phyloP scores from a whole-genome alignment of 2,797 vertebrate species.

The Sandelia bainsii region DNA sequence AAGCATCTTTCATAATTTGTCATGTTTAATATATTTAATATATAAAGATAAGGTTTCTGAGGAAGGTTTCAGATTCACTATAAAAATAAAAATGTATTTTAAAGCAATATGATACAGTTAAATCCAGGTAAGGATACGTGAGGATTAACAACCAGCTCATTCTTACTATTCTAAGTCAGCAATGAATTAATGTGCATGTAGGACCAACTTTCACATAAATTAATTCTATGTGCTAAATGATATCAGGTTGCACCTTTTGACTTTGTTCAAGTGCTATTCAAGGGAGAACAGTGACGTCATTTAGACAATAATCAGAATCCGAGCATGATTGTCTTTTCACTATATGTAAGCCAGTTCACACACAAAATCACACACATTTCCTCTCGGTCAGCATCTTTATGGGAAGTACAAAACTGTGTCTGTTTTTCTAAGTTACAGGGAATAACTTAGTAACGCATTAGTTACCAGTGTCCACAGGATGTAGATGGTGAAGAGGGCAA shows the following conservation, averaged over 20 bases:
- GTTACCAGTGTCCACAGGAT: slow-evolving; percentile 94
- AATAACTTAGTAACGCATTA: neutral
- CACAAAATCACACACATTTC: neutral
- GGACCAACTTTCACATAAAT: slow-evolving; percentile 16
- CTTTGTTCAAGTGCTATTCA: slow-evolving; percentile 14
- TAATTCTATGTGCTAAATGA: neutral
- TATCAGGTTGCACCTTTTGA: slow-evolving; percentile 17
- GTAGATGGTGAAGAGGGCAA: slow-evolving; percentile 84
- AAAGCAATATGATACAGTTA: slow-evolving; percentile 16
- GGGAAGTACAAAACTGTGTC: neutral
- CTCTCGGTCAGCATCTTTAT: neutral
- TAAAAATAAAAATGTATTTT: slow-evolving; percentile 24
- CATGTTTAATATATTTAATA: neutral
- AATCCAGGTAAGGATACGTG: neutral
- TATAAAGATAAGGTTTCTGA: neutral
- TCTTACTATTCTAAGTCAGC: slow-evolving; percentile 9
- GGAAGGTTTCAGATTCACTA: slow-evolving; percentile 3
- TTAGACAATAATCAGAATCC: slow-evolving; percentile 2
- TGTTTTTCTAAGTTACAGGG: neutral
- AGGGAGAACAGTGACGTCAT: neutral
- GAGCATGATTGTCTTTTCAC: neutral
- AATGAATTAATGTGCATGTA: slow-evolving; percentile 7
- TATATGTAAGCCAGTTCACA: neutral
- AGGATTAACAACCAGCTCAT: slow-evolving; percentile 12
- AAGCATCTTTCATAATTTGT: slow-evolving; percentile 18